These are phyloP conservation scores for Phania funesta DNA, from an alignment of 2,888 invertebrate genomes.

Conservation along the genomic window DNA sequence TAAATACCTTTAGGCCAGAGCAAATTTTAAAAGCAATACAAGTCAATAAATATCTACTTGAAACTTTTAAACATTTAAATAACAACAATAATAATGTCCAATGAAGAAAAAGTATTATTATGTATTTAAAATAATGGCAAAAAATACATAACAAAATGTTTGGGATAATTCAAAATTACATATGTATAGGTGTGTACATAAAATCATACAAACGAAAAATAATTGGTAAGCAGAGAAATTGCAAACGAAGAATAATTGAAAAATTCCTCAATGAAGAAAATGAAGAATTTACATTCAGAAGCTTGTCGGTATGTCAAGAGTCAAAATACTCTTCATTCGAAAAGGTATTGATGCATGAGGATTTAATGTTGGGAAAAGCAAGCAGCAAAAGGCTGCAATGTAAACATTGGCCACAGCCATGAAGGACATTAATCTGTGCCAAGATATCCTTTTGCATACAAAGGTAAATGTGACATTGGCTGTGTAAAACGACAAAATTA, in stretches of 20 bases:
- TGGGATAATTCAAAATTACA: not conserved
- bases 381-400: not conserved
- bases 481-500: not conserved
- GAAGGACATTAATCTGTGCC: constrained; percentile 7
- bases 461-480: constrained; percentile 17
- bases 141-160: no score
- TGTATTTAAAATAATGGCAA: no score
- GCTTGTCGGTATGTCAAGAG: no score
- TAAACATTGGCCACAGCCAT: constrained; percentile 1
- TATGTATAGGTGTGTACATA: no score
- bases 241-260: no score
- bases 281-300: no score
- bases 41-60: constrained; percentile 31
- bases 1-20: constrained; percentile 67
- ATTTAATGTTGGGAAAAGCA: not conserved
- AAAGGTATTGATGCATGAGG: not conserved
- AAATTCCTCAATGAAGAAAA: no score
- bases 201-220: not conserved
- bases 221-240: not conserved
- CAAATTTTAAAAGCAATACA: constrained; percentile 41
- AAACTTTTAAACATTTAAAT: constrained; percentile 31
- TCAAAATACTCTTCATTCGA: not conserved
- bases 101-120: not conserved
- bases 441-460: constrained; percentile 31
- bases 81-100: constrained; percentile 27